A percentile compares a stretch with the other conserved stretches of the same genome.
These are phyloP conservation scores for Cephalopterus ornatus DNA, from an alignment of 2,113 vertebrate genomes.

Conservation along the genomic window DNA sequence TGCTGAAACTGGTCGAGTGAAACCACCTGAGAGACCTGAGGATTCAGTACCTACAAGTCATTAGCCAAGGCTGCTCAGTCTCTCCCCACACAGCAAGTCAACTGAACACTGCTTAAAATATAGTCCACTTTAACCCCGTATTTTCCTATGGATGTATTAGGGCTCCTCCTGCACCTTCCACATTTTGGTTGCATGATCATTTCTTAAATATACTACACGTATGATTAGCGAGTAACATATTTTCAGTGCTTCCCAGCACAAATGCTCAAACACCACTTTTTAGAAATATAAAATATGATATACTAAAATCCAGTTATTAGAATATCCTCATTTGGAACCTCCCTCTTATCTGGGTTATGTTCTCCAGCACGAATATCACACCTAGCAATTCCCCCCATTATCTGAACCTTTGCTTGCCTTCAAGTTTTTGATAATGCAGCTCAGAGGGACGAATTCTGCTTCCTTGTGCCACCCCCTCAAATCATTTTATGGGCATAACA, in stretches of 20 bases:
- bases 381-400: background rate
- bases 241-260: background rate
- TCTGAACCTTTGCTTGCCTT: background rate
- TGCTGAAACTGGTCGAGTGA: conserved; percentile 88
- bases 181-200: background rate
- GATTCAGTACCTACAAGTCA: conserved; percentile 93
- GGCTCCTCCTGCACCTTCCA: background rate
- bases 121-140: conserved; percentile 75
- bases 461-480: background rate
- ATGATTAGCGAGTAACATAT: background rate
- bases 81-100: conserved; percentile 78
- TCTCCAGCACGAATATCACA: background rate
- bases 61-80: conserved; percentile 86
- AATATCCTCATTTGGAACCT: background rate
- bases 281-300: background rate
- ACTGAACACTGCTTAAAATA: conserved; percentile 76
- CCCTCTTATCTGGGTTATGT: background rate
- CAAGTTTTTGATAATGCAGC: background rate
- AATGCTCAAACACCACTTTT: background rate
- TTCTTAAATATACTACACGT: background rate
- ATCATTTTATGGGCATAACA: background rate
- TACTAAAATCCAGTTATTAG: background rate
- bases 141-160: conserved; percentile 5
- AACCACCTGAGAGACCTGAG: conserved; percentile 96
- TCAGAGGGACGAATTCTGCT: background rate